These are phyloP conservation scores for Bicyclus anynana DNA, from an alignment of 1,140 invertebrate genomes.

Conservation along the genomic window DNA sequence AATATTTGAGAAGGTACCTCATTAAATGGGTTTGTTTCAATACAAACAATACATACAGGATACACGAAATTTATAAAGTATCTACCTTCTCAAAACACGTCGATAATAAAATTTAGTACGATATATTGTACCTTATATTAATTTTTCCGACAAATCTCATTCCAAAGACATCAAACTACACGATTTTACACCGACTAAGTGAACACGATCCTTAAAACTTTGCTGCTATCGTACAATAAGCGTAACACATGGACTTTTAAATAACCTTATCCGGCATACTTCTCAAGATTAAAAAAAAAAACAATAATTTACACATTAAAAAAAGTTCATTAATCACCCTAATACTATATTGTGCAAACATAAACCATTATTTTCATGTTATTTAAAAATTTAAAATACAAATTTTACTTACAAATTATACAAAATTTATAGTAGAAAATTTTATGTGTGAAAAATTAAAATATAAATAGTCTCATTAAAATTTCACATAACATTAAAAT, in stretches of 20 bases:
- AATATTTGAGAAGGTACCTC: slow-evolving; percentile 21
- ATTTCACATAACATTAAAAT: too few relatives aligned
- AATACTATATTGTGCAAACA: too few relatives aligned
- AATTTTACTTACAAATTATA: too few relatives aligned
- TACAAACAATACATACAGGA: not conserved
- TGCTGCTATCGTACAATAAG: not conserved
- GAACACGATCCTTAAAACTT: not conserved
- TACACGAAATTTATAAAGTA: not conserved
- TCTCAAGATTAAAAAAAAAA: too few relatives aligned
- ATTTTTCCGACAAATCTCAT: not conserved
- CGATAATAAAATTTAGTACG: not conserved
- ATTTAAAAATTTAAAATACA: too few relatives aligned
- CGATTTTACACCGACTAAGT: not conserved
- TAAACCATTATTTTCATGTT: too few relatives aligned
- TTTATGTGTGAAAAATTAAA: too few relatives aligned
- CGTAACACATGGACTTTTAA: not conserved
- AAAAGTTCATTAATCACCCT: too few relatives aligned
- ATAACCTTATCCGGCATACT: not conserved
- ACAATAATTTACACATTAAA: too few relatives aligned
- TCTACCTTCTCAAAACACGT: not conserved
- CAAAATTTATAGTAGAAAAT: too few relatives aligned
- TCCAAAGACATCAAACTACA: not conserved
- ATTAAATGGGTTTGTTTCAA: not conserved
- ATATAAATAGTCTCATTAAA: too few relatives aligned
- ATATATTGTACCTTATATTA: not conserved